Conservation (phyloP, 2,113 vertebrate genomes). For the Pionites leucogaster region DNA sequence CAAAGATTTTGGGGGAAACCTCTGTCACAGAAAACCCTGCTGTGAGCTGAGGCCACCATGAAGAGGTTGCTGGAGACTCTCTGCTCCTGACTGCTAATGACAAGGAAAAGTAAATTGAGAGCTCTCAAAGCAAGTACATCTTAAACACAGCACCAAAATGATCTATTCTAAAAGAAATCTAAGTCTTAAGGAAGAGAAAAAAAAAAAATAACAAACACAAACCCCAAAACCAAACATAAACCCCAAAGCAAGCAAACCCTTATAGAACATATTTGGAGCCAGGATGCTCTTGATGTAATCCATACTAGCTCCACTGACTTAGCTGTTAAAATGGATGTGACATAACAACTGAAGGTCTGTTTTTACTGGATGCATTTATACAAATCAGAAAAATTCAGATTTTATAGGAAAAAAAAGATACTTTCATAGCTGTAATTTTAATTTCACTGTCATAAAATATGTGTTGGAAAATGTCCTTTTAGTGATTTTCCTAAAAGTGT, state of each 20-base stretch:
- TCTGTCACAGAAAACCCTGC: not conserved
- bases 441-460: not conserved
- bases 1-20: not conserved
- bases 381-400: not conserved
- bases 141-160: not conserved
- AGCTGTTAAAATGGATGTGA: not conserved
- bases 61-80: not conserved
- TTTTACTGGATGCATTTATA: not conserved
- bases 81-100: not conserved
- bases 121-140: not conserved
- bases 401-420: not conserved
- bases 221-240: not conserved
- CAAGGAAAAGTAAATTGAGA: not conserved
- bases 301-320: not conserved
- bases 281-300: not conserved
- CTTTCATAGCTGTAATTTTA: not conserved
- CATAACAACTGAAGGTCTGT: not conserved
- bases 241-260: not conserved
- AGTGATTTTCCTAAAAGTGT: not conserved
- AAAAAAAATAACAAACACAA: not conserved
- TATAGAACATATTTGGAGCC: not conserved
- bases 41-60: not conserved
- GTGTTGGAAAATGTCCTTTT: not conserved
- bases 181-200: not conserved
- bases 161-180: not conserved